phyloP scores from a whole-genome alignment of 2,888 invertebrate species.

The Reticulitermes lucifugus region DNA sequence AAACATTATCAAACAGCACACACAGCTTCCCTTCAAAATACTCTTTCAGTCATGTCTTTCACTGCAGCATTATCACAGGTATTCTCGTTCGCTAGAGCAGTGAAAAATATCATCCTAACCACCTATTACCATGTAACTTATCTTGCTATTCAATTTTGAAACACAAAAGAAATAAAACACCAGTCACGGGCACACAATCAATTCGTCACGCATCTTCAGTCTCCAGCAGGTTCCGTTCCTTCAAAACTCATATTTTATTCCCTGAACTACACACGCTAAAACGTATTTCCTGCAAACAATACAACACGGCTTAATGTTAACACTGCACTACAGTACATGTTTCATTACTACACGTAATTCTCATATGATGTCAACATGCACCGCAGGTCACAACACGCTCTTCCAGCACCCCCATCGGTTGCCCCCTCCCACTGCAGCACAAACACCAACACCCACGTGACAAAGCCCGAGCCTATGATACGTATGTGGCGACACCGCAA shows the following conservation, averaged over 20 bases:
- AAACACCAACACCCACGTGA: constrained; percentile 53
- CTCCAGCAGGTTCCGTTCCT: constrained; percentile 41
- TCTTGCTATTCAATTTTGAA: neutral
- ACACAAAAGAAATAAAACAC: neutral
- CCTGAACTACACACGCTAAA: neutral
- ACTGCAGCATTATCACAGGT: neutral
- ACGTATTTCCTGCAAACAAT: constrained; percentile 39
- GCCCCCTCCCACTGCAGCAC: constrained; percentile 42
- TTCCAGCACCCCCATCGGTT: neutral
- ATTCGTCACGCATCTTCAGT: constrained; percentile 4
- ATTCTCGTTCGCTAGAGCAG: neutral
- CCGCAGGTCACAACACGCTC: neutral
- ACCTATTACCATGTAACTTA: neutral
- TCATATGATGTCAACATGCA: neutral
- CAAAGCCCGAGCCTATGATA: constrained; percentile 53
- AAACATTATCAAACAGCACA: neutral
- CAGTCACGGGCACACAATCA: neutral
- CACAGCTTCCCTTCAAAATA: neutral
- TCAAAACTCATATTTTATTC: constrained; percentile 5
- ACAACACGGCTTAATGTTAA: constrained; percentile 12
- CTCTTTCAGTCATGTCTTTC: neutral
- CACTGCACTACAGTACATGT: neutral
- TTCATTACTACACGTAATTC: neutral
- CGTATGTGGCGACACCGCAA: constrained; percentile 51
- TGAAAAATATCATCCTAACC: neutral